Evolutionary conservation across 2,113 vertebrate species (phyloP).

Genomic region (Pelodiscus sinensis): DNA sequence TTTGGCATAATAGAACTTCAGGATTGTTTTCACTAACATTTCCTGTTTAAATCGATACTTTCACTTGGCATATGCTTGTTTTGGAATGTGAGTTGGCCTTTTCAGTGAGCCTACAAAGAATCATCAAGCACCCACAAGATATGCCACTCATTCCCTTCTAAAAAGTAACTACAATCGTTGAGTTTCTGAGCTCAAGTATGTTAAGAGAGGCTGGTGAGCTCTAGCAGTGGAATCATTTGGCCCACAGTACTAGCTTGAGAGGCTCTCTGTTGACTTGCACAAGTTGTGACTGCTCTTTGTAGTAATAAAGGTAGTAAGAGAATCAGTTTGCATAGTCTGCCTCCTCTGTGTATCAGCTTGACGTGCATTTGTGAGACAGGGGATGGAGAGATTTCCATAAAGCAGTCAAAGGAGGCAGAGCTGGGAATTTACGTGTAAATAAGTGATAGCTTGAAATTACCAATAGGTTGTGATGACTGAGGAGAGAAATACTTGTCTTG

Average conservation of each 20-base stretch:
- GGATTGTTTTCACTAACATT: neutral
- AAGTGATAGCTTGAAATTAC: slow-evolving; percentile 47
- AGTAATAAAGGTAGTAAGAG: slow-evolving; percentile 42
- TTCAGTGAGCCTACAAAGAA: neutral
- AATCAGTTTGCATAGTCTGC: slow-evolving; percentile 34
- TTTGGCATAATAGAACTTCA: neutral
- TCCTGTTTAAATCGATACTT: slow-evolving; percentile 6
- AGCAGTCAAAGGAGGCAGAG: slow-evolving; percentile 42
- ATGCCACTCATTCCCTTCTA: neutral
- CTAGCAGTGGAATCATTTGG: slow-evolving; percentile 33
- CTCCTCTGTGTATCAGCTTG: slow-evolving; percentile 31
- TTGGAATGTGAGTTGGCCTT: neutral
- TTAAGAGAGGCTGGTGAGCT: slow-evolving; percentile 40
- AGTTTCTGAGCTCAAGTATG: neutral
- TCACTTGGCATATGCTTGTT: neutral
- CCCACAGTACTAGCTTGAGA: slow-evolving; percentile 39
- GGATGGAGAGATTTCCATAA: slow-evolving; percentile 49
- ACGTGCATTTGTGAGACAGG: slow-evolving; percentile 18
- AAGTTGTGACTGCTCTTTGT: slow-evolving; percentile 22
- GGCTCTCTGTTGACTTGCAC: neutral
- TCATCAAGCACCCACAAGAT: neutral
- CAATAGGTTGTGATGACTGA: slow-evolving; percentile 21
- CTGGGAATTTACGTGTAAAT: slow-evolving; percentile 41
- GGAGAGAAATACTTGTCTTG: slow-evolving; percentile 41
- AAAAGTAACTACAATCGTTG: neutral